Conservation (phyloP, 2,888 invertebrate genomes). For the Lacanobia wlatinum region DNA sequence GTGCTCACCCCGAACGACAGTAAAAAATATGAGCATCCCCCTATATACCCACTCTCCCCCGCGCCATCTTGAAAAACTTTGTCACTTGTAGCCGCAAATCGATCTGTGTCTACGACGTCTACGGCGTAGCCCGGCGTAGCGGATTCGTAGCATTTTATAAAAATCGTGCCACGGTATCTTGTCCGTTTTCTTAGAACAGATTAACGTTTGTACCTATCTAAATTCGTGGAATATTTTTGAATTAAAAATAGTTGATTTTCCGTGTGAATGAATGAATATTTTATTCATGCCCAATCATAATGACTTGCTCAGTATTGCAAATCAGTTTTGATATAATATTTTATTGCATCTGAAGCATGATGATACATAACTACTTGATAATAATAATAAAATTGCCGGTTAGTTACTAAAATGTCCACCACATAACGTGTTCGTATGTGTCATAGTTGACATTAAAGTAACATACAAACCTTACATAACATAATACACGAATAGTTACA, state of each 20-base stretch:
- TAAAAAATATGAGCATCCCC: slow-evolving; percentile 91
- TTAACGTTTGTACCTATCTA: neutral
- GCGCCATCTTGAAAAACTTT: slow-evolving; percentile 90
- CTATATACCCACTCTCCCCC: slow-evolving; percentile 73
- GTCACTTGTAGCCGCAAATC: slow-evolving; percentile 90
- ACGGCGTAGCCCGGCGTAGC: slow-evolving; percentile 75
- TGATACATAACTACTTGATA: slow-evolving; percentile 9
- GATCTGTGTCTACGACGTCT: slow-evolving; percentile 86
- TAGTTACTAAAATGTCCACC: slow-evolving; percentile 23
- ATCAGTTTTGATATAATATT: neutral
- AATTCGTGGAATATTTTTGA: neutral
- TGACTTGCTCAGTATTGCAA: neutral
- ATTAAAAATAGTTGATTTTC: neutral
- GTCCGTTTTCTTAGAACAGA: slow-evolving; percentile 19
- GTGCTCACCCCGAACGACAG: slow-evolving; percentile 90
- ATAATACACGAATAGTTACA: slow-evolving; percentile 25
- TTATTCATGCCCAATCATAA: neutral
- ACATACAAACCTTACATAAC: slow-evolving; percentile 36
- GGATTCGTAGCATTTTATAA: slow-evolving; percentile 59
- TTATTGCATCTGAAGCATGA: slow-evolving; percentile 11
- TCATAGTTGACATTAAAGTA: slow-evolving; percentile 15
- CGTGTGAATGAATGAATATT: neutral
- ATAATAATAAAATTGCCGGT: neutral
- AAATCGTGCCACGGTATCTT: slow-evolving; percentile 44
- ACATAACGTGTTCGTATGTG: slow-evolving; percentile 14